A percentile compares a stretch with the other conserved stretches of the same genome.
phyloP scores from a whole-genome alignment of 2,888 invertebrate genomes.

The Phoenoteleia sp. region DNA sequence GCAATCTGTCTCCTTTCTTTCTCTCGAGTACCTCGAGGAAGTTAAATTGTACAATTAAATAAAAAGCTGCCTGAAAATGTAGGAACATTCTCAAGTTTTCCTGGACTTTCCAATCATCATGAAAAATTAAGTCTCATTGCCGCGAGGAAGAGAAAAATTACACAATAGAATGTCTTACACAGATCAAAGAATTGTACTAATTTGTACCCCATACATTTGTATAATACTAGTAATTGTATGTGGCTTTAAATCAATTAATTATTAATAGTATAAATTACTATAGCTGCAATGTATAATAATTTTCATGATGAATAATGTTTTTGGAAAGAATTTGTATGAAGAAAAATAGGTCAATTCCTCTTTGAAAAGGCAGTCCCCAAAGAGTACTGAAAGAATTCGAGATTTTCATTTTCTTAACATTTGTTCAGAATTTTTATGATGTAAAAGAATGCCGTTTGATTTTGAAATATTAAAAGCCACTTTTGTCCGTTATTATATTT shows the following conservation, averaged over 20 bases:
- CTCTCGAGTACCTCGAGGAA: not conserved
- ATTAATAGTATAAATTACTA: no score
- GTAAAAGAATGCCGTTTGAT: conserved; percentile 27
- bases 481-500: conserved; percentile 26
- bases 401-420: conserved; percentile 18
- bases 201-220: no score
- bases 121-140: conserved; percentile 49
- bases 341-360: conserved; percentile 33
- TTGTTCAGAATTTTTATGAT: conserved; percentile 15
- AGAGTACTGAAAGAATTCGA: conserved; percentile 9
- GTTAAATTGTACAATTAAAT: conserved; percentile 18
- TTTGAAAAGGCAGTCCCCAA: conserved; percentile 5
- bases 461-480: conserved; percentile 26
- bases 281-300: no score
- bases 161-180: conserved; percentile 2
- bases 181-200: no score
- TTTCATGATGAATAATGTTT: no score
- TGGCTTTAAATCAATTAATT: no score
- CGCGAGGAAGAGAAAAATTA: conserved; percentile 30
- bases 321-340: conserved; percentile 4
- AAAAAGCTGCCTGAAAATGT: not conserved
- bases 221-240: no score
- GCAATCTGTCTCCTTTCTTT: not conserved
- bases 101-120: conserved; percentile 36
- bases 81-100: conserved; percentile 4